Percentiles rank a stretch among this genome's conserved stretches.
These are phyloP conservation scores for Hyperoodon ampullatus DNA, from an alignment of 2,113 vertebrate genomes.

Conservation along the genomic window DNA sequence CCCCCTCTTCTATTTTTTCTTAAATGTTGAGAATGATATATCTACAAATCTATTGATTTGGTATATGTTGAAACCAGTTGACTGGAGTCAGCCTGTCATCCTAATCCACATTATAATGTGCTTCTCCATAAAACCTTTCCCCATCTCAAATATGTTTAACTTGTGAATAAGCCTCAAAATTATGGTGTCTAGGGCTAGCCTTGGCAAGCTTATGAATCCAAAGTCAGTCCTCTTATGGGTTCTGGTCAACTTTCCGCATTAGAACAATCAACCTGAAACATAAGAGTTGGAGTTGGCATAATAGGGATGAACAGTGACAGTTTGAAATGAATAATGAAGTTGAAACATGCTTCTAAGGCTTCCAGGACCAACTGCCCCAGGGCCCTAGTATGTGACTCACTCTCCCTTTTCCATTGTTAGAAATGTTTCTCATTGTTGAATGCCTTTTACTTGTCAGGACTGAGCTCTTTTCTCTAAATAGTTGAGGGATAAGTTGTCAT, in stretches of 20 bases:
- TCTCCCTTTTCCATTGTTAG: neutral
- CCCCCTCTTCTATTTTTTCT: neutral
- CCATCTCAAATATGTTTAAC: accelerated
- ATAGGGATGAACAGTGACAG: accelerated
- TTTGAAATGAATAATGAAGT: neutral
- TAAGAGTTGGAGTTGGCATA: accelerated
- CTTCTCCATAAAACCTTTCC: no score
- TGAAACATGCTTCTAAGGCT: neutral
- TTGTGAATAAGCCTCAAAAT: neutral
- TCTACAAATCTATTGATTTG: neutral
- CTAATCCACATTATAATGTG: accelerated
- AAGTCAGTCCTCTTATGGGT: neutral
- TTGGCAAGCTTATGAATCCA: accelerated
- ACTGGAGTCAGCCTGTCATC: neutral
- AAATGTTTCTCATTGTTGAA: neutral
- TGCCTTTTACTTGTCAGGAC: neutral
- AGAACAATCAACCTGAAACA: neutral
- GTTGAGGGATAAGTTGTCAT: neutral
- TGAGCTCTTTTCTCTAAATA: neutral
- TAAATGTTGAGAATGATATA: neutral
- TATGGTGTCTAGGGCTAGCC: neutral
- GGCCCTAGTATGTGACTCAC: neutral
- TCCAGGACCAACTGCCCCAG: neutral
- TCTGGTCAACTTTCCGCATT: neutral
- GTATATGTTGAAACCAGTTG: neutral